Percentiles rank a stretch among this genome's conserved stretches.
Conservation (phyloP, 2,888 invertebrate genomes). For the Philaethria dido region DNA sequence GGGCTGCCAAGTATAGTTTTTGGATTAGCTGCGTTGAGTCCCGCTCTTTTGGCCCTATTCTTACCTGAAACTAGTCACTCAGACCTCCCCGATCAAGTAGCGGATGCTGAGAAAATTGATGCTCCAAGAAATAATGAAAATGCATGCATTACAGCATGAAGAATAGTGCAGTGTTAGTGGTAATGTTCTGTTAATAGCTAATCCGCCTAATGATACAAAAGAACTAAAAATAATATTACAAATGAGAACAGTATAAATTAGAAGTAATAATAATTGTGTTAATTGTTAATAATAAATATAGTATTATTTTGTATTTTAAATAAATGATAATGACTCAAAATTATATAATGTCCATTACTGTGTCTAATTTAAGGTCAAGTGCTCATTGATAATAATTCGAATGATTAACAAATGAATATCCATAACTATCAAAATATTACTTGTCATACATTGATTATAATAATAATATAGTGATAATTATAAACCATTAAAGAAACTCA, state of each 20-base stretch:
- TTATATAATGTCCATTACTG: neutral
- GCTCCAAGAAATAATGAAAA: constrained; percentile 50
- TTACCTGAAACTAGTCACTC: constrained; percentile 69
- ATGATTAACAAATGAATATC: no score
- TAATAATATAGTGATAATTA: neutral
- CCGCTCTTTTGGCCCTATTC: constrained; percentile 63
- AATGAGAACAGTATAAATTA: constrained; percentile 4
- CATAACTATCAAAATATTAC: no score
- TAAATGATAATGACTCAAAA: neutral
- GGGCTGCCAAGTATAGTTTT: constrained; percentile 70
- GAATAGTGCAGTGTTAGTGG: constrained; percentile 14
- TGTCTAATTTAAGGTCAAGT: neutral
- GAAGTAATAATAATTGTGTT: neutral
- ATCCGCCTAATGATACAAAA: constrained; percentile 11
- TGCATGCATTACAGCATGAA: constrained; percentile 18
- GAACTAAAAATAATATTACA: constrained; percentile 1
- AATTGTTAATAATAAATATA: neutral
- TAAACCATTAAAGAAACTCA: neutral
- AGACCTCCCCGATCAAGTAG: constrained; percentile 64
- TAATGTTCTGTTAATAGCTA: neutral
- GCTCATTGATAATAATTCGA: neutral
- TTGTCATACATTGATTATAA: neutral
- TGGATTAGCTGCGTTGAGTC: constrained; percentile 64
- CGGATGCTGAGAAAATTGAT: constrained; percentile 65
- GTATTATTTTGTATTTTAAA: constrained; percentile 11